phyloP scores from a whole-genome alignment of 1,140 invertebrate genomes.

The Trissolcus basalis region DNA sequence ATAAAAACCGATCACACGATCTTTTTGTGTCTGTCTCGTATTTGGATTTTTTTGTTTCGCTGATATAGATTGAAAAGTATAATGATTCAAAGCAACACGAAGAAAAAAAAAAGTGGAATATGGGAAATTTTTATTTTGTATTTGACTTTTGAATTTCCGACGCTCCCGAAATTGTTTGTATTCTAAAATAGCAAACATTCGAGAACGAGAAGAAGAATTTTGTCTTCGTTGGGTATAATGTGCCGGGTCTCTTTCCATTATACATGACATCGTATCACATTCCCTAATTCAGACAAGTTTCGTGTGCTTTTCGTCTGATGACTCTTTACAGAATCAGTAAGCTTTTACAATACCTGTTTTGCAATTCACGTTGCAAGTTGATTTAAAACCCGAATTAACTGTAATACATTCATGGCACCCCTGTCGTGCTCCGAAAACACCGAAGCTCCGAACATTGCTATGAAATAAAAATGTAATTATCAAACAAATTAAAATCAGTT shows the following conservation, averaged over 20 bases:
- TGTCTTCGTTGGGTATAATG: slow-evolving; percentile 29
- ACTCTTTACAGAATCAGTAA: slow-evolving; percentile 32
- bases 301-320: slow-evolving; percentile 40
- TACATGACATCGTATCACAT: slow-evolving; percentile 30
- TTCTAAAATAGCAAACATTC: slow-evolving; percentile 3
- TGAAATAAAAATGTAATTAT: too few species aligned
- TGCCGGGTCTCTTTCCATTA: slow-evolving; percentile 27
- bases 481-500: too few species aligned
- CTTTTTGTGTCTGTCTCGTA: slow-evolving; percentile 41
- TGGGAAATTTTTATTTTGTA: too few species aligned
- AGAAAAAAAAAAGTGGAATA: slow-evolving; percentile 8
- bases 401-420: slow-evolving; percentile 47
- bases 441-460: too few species aligned
- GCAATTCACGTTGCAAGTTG: slow-evolving; percentile 29
- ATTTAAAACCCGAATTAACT: slow-evolving; percentile 47
- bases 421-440: slow-evolving; percentile 1
- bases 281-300: slow-evolving; percentile 29
- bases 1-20: slow-evolving; percentile 41
- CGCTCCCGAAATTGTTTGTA: slow-evolving; percentile 2
- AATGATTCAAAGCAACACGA: too few species aligned
- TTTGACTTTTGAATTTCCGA: too few species aligned
- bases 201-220: too few species aligned
- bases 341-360: slow-evolving; percentile 46
- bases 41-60: slow-evolving; percentile 8
- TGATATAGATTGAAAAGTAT: too few species aligned